A percentile compares a stretch with the other conserved stretches of the same genome.
phyloP scores from a whole-genome alignment of 2,888 invertebrate genomes.

The Diogma glabrata region DNA sequence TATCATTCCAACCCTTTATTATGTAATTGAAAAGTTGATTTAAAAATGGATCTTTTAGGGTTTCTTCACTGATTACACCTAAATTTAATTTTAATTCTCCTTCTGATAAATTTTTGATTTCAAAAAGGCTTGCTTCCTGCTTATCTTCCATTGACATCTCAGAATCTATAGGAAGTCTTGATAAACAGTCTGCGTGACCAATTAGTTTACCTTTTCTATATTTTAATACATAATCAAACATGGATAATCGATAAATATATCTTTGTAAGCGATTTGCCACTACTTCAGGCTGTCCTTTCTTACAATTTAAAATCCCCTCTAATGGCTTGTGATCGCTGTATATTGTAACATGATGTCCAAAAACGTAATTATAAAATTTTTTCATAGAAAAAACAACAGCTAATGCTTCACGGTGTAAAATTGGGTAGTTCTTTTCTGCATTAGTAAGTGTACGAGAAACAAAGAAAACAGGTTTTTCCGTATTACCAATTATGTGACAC shows the following conservation, averaged over 20 bases:
- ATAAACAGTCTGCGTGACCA: too few species aligned
- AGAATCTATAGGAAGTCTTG: too few species aligned
- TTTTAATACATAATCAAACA: background rate
- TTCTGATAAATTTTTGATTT: too few species aligned
- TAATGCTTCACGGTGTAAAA: background rate
- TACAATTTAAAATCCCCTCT: background rate
- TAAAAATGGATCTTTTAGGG: too few species aligned
- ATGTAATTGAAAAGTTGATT: too few species aligned
- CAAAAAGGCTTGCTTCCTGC: too few species aligned
- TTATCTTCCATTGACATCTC: too few species aligned
- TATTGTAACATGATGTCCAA: background rate
- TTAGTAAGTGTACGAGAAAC: background rate
- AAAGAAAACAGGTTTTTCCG: background rate
- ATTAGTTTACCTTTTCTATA: too few species aligned
- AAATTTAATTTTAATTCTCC: too few species aligned
- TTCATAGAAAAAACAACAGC: background rate
- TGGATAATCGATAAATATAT: background rate
- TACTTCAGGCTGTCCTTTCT: background rate
- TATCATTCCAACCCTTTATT: too few species aligned
- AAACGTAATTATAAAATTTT: background rate
- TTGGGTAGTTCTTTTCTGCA: background rate
- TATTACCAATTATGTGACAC: background rate
- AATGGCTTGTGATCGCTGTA: background rate
- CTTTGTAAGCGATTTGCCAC: background rate
- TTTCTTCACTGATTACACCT: too few species aligned